phyloP scores from a whole-genome alignment of 2,888 invertebrate species.

The Amiota mariae region DNA sequence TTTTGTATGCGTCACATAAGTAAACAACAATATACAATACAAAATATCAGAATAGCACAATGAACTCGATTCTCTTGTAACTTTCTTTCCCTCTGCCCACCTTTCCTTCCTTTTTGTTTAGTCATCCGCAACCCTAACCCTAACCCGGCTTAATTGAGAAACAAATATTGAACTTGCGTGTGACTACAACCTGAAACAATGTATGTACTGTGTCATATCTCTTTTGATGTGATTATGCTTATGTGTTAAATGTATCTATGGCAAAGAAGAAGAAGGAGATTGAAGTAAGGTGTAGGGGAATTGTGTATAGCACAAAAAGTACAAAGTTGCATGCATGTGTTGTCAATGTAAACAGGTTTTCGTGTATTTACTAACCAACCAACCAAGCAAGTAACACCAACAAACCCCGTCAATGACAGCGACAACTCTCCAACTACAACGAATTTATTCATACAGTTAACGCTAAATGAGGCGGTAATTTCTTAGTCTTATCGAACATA shows the following conservation, averaged over 20 bases:
- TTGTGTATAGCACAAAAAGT: too few species aligned
- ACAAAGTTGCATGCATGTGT: too few species aligned
- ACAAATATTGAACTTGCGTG: slow-evolving; percentile 20
- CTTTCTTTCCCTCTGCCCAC: neutral
- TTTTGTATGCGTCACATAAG: too few species aligned
- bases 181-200: neutral
- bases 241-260: slow-evolving; percentile 7
- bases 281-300: neutral
- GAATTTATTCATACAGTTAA: too few species aligned
- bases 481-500: too few species aligned
- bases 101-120: neutral
- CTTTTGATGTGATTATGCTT: slow-evolving; percentile 1
- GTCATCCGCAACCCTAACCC: neutral
- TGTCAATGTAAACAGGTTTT: neutral
- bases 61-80: too few species aligned
- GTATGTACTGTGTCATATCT: neutral
- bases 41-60: too few species aligned
- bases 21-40: too few species aligned
- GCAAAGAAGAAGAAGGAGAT: neutral
- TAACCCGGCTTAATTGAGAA: neutral
- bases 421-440: too few species aligned
- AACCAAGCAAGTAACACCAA: too few species aligned
- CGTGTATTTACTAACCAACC: neutral
- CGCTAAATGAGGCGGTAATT: neutral
- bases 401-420: too few species aligned